Base-by-base conservation (phyloP, 1,140 invertebrate species). In the Drosophila seguyi region DNA sequence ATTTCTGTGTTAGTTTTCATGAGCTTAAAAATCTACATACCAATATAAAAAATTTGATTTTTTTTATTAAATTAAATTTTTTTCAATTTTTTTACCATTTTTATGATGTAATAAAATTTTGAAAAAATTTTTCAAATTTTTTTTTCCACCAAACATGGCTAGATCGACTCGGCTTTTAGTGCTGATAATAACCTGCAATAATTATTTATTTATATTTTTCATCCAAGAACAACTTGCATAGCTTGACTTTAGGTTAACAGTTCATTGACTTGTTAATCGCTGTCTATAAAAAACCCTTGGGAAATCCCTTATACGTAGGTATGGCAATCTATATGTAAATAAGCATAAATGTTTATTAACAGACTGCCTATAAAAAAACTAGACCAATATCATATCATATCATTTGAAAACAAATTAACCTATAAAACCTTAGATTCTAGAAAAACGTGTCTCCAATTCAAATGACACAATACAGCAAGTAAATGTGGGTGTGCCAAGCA, bases 401-500 rank as follows among this genome's bases (percentile, higher is more conserved):
- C 4, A 7, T 4, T 3, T 31, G 0, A 6, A 29, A 31, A 18
- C 3, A 29, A 48, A 27, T 25, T 25, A 27, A 25, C 36, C 36
- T 27, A 22, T 27, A n/a, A 20, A 58, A 20, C 25, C 38, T 29
- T 10, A 58, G 5, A 31, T 42, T 41, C 27, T 16, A 8, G 16
- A 31, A 47, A 67, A 31, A 39, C 61, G 27, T 18, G 39, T 63
- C 50, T 36, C 4, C 20, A 22, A 31, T 20, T 39, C 8, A 16
- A 27, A 6, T 36, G n/a, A 29, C 25, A 18, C 16, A 29, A 53
- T 6, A 47, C 14, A 6, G 6, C 22, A 27, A 39, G 13, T 27
- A 18, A 20, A 6, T 16, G 63, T 67, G 60, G 63, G 63, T 65
- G 65, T 66, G 11, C 20, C 61, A 4, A 4, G 10, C 34, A 71